Evolutionary conservation across 2,888 invertebrate genomes (phyloP).

Genomic region (Eledona agricola): DNA sequence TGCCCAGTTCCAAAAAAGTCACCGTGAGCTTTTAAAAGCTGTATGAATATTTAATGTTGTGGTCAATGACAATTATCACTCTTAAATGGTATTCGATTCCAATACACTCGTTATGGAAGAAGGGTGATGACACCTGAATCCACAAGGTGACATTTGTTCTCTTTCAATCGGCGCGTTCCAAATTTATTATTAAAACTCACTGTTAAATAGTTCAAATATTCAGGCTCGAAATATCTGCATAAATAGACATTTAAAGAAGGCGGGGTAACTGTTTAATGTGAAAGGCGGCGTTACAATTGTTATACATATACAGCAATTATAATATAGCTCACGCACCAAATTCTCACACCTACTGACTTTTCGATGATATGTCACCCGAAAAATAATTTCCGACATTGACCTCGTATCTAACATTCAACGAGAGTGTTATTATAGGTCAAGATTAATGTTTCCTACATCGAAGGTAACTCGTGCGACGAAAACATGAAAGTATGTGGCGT

Average conservation of each 20-base stretch:
- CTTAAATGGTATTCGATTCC: conserved; percentile 1
- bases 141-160: no score
- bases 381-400: conserved; percentile 11
- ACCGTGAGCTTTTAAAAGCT: no score
- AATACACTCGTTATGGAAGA: not conserved
- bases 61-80: conserved; percentile 12
- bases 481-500: no score
- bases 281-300: conserved; percentile 6
- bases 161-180: no score
- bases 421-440: conserved; percentile 8
- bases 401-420: conserved; percentile 9
- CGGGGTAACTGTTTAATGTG: conserved; percentile 8
- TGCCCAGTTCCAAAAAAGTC: no score
- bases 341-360: conserved; percentile 8
- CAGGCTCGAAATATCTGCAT: conserved; percentile 17
- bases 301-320: no score
- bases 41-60: conserved; percentile 5
- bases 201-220: conserved; percentile 6
- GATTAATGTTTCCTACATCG: no score
- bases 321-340: no score
- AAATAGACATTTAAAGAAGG: conserved; percentile 14
- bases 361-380: conserved; percentile 19
- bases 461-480: no score
- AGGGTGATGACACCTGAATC: not conserved
- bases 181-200: no score